A percentile compares a stretch with the other conserved stretches of the same genome.
phyloP scores from a whole-genome alignment of 1,140 invertebrate species.

The Agrypnia vestita region DNA sequence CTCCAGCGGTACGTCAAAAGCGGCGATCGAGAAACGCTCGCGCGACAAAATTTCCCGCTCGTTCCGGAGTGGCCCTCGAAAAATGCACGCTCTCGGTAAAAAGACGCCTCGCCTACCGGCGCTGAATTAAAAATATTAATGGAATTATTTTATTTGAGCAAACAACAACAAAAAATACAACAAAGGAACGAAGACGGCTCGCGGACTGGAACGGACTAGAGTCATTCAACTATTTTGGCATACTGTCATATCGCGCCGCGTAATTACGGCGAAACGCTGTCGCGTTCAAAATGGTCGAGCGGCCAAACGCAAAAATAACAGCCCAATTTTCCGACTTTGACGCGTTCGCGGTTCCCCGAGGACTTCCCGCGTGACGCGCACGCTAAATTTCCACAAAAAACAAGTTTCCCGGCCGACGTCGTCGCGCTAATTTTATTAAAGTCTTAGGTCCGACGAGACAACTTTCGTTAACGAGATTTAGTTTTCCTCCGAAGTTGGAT shows the following conservation, averaged over 20 bases:
- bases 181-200: slow-evolving; percentile 11
- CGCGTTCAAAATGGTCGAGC: slow-evolving; percentile 8
- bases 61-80: slow-evolving; percentile 21
- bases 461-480: too few relatives aligned
- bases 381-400: background rate
- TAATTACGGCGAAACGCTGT: slow-evolving; percentile 29
- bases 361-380: slow-evolving; percentile 15
- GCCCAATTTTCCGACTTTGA: slow-evolving; percentile 23
- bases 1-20: slow-evolving; percentile 2
- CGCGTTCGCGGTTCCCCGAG: slow-evolving; percentile 26
- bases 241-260: slow-evolving; percentile 32
- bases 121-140: background rate
- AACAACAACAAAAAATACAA: slow-evolving; percentile 21
- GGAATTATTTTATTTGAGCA: slow-evolving; percentile 43
- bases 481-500: too few relatives aligned
- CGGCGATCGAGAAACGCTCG: slow-evolving; percentile 1
- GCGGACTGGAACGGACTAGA: slow-evolving; percentile 40
- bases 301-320: slow-evolving; percentile 38
- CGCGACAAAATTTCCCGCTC: slow-evolving; percentile 12
- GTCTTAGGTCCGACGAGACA: too few relatives aligned
- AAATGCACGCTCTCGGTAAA: background rate
- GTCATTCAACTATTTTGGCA: slow-evolving; percentile 34
- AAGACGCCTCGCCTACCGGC: background rate
- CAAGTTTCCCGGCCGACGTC: too few relatives aligned
- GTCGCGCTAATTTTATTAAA: too few relatives aligned